Evolutionary conservation across 1,140 invertebrate species (phyloP), one percentile per base, ranked within the genome.

Genomic region (Drosophila pandora): DNA sequence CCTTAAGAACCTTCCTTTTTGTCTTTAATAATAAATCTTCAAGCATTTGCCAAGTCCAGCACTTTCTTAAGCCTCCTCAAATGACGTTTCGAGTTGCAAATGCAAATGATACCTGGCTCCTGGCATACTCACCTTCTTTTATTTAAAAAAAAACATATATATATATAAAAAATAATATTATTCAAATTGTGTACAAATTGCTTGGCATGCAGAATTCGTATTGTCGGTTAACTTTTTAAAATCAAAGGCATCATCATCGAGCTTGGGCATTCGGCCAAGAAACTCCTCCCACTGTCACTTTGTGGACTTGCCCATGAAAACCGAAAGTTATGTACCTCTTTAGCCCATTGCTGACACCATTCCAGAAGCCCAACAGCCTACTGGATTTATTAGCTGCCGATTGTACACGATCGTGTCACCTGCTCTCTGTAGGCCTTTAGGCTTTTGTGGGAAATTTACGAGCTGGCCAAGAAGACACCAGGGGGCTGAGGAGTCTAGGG

Each of bases 261-360:
- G 25, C 71, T 34, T 32, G 45, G 28, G 22, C 23, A 30, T 39
- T 21, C 8, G 21, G 58, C 62, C 57, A 43, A 47, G 71, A 48
- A 37, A 43, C 71, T 59, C 49, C 76, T 62, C 41, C 63, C 6
- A 69, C 48, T 21, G 23, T 23, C 48, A 79, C 53, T 32, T 67
- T 77, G 25, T 13, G 47, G 47, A 84, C 52, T 32, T 67, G 81
- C 73, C 76, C 79, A 83, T 88, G 79, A 77, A 88, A 88, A 88
- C 55, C 74, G 79, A 88, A 88, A 88, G 83, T 88, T 79, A 79
- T 88, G 70, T 54, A 48, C 63, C 47, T 75, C 49, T 64, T 78
- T 61, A 72, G 59, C 63, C 63, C 76, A 76, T 30, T 79, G 39
- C 47, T 71, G 64, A 74, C 77, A 84, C 65, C 53, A 73, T 84